phyloP scores from a whole-genome alignment of 2,888 invertebrate species.

The Emmelina monodactyla region DNA sequence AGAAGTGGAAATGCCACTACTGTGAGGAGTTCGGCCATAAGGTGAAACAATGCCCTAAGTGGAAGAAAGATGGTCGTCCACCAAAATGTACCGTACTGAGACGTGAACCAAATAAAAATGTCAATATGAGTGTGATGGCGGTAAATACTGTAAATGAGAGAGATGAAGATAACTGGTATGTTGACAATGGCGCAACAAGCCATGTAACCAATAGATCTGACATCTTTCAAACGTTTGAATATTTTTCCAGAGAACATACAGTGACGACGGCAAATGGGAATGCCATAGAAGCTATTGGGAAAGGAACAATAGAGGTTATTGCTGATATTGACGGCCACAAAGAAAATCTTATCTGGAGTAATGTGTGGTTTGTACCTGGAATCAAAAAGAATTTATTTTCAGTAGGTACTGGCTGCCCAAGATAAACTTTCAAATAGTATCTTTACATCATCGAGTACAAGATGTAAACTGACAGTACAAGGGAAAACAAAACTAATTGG shows the following conservation, averaged over 20 bases:
- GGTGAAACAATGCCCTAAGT: constrained; percentile 6
- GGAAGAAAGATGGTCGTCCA: constrained; percentile 6
- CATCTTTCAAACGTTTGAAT: constrained; percentile 3
- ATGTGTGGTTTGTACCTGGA: constrained; percentile 10
- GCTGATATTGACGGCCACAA: neutral
- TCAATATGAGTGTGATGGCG: neutral
- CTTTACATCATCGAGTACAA: constrained; percentile 5
- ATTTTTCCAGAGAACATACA: constrained; percentile 5
- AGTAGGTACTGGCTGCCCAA: constrained; percentile 6
- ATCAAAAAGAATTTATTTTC: constrained; percentile 7
- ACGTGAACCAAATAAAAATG: neutral
- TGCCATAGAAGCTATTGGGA: constrained; percentile 2
- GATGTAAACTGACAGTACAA: constrained; percentile 2
- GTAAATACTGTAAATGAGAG: neutral
- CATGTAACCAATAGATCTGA: constrained; percentile 7
- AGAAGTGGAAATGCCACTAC: constrained; percentile 5
- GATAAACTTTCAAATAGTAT: constrained; percentile 1
- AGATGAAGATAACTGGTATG: constrained; percentile 6
- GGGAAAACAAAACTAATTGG: constrained; percentile 4
- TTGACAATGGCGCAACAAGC: constrained; percentile 7
- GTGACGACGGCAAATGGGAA: constrained; percentile 4
- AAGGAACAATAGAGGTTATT: neutral
- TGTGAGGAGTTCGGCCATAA: constrained; percentile 4
- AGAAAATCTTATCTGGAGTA: neutral
- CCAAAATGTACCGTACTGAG: too few species aligned